These are phyloP conservation scores for Platypus cylindrus DNA, from an alignment of 2,888 invertebrate genomes.

Conservation along the genomic window DNA sequence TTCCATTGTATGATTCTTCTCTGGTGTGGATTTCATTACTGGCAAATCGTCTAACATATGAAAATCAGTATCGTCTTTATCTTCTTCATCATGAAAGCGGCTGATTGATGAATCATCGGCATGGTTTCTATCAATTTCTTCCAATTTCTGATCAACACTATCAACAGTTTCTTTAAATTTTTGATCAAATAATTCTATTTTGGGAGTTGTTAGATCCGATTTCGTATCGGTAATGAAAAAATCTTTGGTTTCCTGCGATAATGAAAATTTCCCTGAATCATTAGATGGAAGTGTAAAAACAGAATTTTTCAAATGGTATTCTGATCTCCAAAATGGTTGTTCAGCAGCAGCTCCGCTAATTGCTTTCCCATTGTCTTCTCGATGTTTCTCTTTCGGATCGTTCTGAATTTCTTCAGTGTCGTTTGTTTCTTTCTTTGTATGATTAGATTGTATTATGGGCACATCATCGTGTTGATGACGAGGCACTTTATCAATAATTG, in stretches of 20 bases:
- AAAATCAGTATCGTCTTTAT: constrained; percentile 17
- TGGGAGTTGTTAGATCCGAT: constrained; percentile 43
- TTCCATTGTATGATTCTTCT: constrained; percentile 21
- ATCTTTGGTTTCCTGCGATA: constrained; percentile 7
- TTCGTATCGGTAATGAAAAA: constrained; percentile 8
- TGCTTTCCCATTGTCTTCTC: constrained; percentile 32
- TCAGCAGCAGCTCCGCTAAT: no score
- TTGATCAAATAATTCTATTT: constrained; percentile 41
- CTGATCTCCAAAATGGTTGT: constrained; percentile 40
- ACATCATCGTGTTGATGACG: constrained; percentile 2
- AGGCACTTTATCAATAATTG: constrained; percentile 8
- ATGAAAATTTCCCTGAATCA: constrained; percentile 30
- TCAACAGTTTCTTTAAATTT: constrained; percentile 41
- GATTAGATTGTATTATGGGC: not conserved
- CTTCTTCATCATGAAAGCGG: constrained; percentile 16
- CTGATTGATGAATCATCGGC: no score
- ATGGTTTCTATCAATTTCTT: constrained; percentile 9
- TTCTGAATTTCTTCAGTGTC: constrained; percentile 4
- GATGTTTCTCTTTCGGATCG: constrained; percentile 12
- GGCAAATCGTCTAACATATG: constrained; percentile 16
- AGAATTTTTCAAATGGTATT: constrained; percentile 39
- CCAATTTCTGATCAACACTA: constrained; percentile 41
- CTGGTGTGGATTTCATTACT: constrained; percentile 17
- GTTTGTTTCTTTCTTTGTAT: not conserved
- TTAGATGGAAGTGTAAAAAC: constrained; percentile 41